These are phyloP conservation scores for Phyllotreta striolata DNA, from an alignment of 2,888 invertebrate genomes.

Conservation along the genomic window DNA sequence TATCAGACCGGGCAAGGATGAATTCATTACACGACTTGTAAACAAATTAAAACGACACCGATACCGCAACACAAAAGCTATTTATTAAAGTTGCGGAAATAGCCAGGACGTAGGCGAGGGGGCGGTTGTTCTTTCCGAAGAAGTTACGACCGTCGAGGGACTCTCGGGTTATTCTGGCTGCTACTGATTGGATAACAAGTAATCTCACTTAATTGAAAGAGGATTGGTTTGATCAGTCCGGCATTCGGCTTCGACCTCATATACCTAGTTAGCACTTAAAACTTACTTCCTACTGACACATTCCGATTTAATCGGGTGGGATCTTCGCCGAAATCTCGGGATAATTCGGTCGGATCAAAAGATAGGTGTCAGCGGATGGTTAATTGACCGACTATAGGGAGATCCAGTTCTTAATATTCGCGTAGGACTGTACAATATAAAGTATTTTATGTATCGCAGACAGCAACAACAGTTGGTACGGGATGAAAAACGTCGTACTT, in stretches of 20 bases:
- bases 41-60: background rate
- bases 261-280: constrained; percentile 43
- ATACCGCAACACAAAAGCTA: constrained; percentile 19
- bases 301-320: constrained; percentile 26
- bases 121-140: constrained; percentile 19
- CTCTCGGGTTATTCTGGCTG: constrained; percentile 49
- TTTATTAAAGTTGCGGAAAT: constrained; percentile 38
- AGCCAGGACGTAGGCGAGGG: constrained; percentile 10
- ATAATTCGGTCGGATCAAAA: constrained; percentile 22
- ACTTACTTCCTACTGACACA: constrained; percentile 37
- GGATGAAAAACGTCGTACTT: constrained; percentile 26
- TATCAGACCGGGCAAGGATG: no score
- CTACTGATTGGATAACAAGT: constrained; percentile 60
- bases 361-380: constrained; percentile 10
- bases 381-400: constrained; percentile 10
- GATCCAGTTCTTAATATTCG: background rate
- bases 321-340: constrained; percentile 23
- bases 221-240: constrained; percentile 59
- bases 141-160: constrained; percentile 48
- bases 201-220: constrained; percentile 61
- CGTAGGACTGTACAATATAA: no score
- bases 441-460: no score
- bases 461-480: background rate
- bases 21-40: no score
- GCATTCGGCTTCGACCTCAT: constrained; percentile 47